Percentiles rank a stretch among this genome's conserved stretches.
Evolutionary conservation across 2,797 vertebrate genomes (phyloP).

Genomic region (Gambelia wislizenii): DNA sequence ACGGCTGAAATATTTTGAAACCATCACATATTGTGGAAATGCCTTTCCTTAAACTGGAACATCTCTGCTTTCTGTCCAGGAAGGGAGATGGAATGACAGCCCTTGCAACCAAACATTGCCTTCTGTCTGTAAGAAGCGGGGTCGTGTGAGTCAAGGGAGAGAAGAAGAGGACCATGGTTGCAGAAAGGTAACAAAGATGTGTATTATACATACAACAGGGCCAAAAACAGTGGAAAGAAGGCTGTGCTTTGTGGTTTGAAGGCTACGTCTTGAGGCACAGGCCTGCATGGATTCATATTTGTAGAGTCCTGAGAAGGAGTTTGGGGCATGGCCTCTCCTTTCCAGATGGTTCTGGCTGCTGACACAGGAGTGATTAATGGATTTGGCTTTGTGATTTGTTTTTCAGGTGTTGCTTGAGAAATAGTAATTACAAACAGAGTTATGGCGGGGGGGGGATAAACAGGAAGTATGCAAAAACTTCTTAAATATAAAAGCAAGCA

Average conservation of each 20-base stretch:
- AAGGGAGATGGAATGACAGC: conserved; percentile 96
- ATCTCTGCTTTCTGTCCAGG: conserved; percentile 77
- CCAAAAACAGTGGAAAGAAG: background rate
- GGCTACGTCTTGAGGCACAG: background rate
- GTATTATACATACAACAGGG: background rate
- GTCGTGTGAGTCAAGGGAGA: conserved; percentile 85
- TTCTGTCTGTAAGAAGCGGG: conserved; percentile 94
- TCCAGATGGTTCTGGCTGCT: background rate
- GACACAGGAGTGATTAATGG: background rate
- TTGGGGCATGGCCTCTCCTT: too few relatives aligned
- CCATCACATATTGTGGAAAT: background rate
- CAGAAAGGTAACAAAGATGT: conserved; percentile 83
- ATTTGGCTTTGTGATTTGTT: too few relatives aligned
- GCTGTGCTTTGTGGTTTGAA: background rate
- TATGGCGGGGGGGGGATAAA: background rate
- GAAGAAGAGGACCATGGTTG: conserved; percentile 89
- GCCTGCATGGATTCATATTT: background rate
- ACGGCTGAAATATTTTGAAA: background rate
- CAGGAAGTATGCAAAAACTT: background rate
- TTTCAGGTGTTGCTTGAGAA: background rate
- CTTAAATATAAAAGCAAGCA: background rate
- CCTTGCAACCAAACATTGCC: conserved; percentile 94
- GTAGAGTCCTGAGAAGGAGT: background rate
- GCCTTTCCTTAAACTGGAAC: background rate
- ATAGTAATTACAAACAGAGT: background rate